Evolutionary conservation across 1,140 invertebrate species (phyloP).

Genomic region (Anadara kagoshimensis): DNA sequence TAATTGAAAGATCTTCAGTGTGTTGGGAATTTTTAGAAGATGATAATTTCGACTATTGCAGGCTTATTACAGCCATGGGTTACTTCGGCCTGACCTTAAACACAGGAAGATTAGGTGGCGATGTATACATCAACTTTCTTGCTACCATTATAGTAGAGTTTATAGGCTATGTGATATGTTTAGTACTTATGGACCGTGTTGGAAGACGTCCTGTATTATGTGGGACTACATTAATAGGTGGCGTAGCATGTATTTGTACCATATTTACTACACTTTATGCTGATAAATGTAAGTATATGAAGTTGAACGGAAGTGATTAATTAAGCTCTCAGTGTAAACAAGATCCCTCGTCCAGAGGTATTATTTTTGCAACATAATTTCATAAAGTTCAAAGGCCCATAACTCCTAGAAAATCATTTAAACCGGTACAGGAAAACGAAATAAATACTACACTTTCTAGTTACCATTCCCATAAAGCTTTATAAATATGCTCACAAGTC

Average conservation of each 20-base stretch:
- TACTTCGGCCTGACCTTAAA: constrained; percentile 75
- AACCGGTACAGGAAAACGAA: background rate
- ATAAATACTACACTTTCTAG: background rate
- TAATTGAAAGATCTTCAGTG: no score
- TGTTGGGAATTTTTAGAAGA: no score
- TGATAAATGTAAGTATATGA: constrained; percentile 4
- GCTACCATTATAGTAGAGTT: constrained; percentile 81
- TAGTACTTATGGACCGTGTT: constrained; percentile 33
- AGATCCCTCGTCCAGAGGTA: no score
- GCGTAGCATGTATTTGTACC: constrained; percentile 28
- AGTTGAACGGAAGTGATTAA: no score
- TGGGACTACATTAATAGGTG: constrained; percentile 18
- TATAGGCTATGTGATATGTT: constrained; percentile 74
- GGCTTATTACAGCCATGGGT: constrained; percentile 29
- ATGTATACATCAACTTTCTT: constrained; percentile 56
- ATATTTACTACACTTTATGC: constrained; percentile 15
- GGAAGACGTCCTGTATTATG: constrained; percentile 31
- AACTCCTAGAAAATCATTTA: no score
- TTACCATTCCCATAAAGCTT: no score
- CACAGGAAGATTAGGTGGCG: constrained; percentile 36
- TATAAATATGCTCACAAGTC: background rate
- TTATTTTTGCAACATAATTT: no score
- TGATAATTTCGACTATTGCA: background rate
- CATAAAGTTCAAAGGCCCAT: no score
- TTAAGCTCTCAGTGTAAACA: no score